Percentiles rank a stretch among this genome's conserved stretches.
phyloP scores from a whole-genome alignment of 2,888 invertebrate genomes.

The Orthosia gothica region DNA sequence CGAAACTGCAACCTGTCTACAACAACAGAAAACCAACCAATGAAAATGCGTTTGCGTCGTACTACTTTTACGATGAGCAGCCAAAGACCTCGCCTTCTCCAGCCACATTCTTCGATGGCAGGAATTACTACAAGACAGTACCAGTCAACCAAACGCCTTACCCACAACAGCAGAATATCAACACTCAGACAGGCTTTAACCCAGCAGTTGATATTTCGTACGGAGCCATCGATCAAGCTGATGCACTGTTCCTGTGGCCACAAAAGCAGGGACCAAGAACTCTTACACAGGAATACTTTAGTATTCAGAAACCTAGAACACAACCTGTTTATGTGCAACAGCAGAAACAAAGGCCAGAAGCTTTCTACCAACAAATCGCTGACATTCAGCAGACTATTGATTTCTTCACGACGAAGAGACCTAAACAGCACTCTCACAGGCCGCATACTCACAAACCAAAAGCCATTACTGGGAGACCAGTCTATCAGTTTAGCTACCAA shows the following conservation, averaged over 20 bases:
- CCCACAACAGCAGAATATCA: slow-evolving; percentile 79
- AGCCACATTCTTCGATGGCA: slow-evolving; percentile 87
- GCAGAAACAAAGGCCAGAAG: slow-evolving; percentile 87
- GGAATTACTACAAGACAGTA: slow-evolving; percentile 87
- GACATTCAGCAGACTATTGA: slow-evolving; percentile 93
- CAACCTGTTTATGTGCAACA: slow-evolving; percentile 85
- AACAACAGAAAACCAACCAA: slow-evolving; percentile 82
- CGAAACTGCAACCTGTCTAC: slow-evolving; percentile 90
- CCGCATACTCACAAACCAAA: slow-evolving; percentile 88
- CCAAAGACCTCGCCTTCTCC: slow-evolving; percentile 91
- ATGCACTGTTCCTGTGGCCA: slow-evolving; percentile 88
- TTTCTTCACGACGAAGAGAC: slow-evolving; percentile 91
- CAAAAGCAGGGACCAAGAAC: slow-evolving; percentile 90
- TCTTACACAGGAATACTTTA: slow-evolving; percentile 90
- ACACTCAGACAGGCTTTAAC: slow-evolving; percentile 81
- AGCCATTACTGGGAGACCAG: slow-evolving; percentile 91
- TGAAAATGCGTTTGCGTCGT: slow-evolving; percentile 91
- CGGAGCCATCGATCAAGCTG: slow-evolving; percentile 87
- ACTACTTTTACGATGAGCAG: slow-evolving; percentile 93
- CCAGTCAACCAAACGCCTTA: slow-evolving; percentile 77
- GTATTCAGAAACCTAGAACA: slow-evolving; percentile 87
- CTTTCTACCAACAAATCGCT: slow-evolving; percentile 93
- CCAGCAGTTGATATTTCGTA: slow-evolving; percentile 87
- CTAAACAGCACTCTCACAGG: slow-evolving; percentile 87
- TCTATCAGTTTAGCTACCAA: slow-evolving; percentile 94